A percentile compares a stretch with the other conserved stretches of the same genome.
Conservation (phyloP, 2,888 invertebrate species). For the Troglohyphantes excavatus region DNA sequence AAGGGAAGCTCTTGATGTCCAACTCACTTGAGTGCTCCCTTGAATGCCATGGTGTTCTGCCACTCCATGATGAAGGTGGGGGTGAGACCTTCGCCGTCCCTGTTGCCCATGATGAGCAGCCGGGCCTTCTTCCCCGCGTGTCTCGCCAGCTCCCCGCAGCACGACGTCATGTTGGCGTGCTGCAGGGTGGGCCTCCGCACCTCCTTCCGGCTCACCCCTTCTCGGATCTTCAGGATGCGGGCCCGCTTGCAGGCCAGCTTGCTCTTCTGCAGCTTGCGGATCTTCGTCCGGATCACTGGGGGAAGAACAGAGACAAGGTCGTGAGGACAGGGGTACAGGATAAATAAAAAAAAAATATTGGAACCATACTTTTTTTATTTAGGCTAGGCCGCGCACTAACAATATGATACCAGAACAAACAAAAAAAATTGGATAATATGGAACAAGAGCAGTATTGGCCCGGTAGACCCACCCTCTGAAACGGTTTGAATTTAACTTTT, state of each 20-base stretch:
- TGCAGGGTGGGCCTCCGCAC: conserved; percentile 81
- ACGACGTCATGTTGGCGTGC: conserved; percentile 82
- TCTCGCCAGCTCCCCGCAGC: conserved; percentile 82
- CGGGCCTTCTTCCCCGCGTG: conserved; percentile 80
- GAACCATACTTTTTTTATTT: too few relatives aligned
- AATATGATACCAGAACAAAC: too few relatives aligned
- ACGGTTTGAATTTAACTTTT: too few relatives aligned
- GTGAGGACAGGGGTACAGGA: too few relatives aligned
- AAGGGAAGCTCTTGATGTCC: too few relatives aligned
- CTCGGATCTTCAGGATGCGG: conserved; percentile 82
- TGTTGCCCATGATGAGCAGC: conserved; percentile 82
- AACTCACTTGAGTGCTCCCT: conserved; percentile 82
- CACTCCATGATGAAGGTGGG: conserved; percentile 84
- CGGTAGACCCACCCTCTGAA: too few relatives aligned
- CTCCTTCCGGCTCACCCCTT: conserved; percentile 81
- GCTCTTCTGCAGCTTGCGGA: conserved; percentile 81
- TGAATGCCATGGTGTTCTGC: conserved; percentile 82
- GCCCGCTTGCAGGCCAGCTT: conserved; percentile 82
- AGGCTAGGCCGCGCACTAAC: too few relatives aligned
- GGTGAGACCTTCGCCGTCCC: conserved; percentile 81
- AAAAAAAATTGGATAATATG: too few relatives aligned
- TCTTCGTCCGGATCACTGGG: conserved; percentile 83
- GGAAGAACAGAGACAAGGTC: conserved; percentile 4
- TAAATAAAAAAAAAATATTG: too few relatives aligned
- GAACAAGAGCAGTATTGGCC: too few relatives aligned